These are phyloP conservation scores for Netelia inedita DNA, from an alignment of 2,888 invertebrate species.

Conservation along the genomic window DNA sequence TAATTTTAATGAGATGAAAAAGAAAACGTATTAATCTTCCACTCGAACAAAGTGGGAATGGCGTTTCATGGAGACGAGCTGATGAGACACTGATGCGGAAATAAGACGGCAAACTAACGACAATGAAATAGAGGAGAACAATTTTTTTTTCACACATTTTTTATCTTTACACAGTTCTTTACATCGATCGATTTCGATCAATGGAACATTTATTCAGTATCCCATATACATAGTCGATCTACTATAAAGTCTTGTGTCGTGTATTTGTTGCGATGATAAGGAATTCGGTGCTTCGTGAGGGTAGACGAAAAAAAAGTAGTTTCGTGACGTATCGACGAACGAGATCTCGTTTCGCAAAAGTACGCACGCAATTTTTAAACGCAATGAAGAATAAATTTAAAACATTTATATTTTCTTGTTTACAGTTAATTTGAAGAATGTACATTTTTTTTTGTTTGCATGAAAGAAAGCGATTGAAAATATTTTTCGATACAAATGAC, in stretches of 20 bases:
- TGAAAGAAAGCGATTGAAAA: neutral
- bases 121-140: neutral
- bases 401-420: neutral
- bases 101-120: neutral
- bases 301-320: neutral
- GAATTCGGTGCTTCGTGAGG: neutral
- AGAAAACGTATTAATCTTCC: no score
- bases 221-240: constrained; percentile 14
- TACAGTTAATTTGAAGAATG: neutral
- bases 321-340: neutral
- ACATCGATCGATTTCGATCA: neutral
- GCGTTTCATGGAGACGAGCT: no score
- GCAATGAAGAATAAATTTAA: neutral
- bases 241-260: constrained; percentile 10
- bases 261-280: neutral
- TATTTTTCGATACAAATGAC: neutral
- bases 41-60: no score
- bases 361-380: neutral
- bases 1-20: neutral
- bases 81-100: no score
- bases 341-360: neutral
- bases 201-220: constrained; percentile 12
- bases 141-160: constrained; percentile 7
- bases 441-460: neutral
- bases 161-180: neutral